Base-by-base conservation (phyloP, 2,797 vertebrate species). In the Gallinago solitaria region DNA sequence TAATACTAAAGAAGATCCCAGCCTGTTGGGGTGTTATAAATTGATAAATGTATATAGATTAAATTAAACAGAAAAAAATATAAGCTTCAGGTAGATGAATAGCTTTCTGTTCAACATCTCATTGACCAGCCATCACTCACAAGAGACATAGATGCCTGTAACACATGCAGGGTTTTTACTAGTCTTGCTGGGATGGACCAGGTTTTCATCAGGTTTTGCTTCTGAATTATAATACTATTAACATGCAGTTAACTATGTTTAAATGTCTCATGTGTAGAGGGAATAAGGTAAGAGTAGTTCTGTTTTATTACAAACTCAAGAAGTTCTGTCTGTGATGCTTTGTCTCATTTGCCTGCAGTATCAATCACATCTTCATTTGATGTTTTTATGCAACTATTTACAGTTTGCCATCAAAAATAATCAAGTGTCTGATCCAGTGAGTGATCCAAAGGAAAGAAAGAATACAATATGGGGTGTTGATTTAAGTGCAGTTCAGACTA, bases 111-210 rank as follows among this genome's bases (percentile, higher is more conserved):
- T 75, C n/a, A 64, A 11, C 2, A 59, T 20, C 45, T 82, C 57
- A 13, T 37, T 79, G 43, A 25, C 16, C 15, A 84, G 4, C 25
- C 47, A 32, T 75, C 24, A 16, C 21, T 57, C 20, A 45, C 12
- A 81, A 48, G 2, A 48, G 27, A 24, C 6, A 6, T 25, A 69
- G 3, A 63, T 20, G 6, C 9, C 19, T 83, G 11, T 41, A 68
- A 17, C 11, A 27, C 48, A 15, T 24, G n/a, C 23, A 13, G 25
- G 15, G 11, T 69, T 94, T 83, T 21, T 21, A 68, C 2, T 41
- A 32, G 35, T 32, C 32, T 56, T 84, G 41, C 16, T 45, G 21
- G 5, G 60, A n/a, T 0, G 1, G 6, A 12, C 3, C 2, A 53
- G 16, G 28, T 30, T 30, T 53, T 37, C 13, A 51, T 51, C 5